phyloP scores from a whole-genome alignment of 1,140 invertebrate genomes.

The Penaeus indicus region DNA sequence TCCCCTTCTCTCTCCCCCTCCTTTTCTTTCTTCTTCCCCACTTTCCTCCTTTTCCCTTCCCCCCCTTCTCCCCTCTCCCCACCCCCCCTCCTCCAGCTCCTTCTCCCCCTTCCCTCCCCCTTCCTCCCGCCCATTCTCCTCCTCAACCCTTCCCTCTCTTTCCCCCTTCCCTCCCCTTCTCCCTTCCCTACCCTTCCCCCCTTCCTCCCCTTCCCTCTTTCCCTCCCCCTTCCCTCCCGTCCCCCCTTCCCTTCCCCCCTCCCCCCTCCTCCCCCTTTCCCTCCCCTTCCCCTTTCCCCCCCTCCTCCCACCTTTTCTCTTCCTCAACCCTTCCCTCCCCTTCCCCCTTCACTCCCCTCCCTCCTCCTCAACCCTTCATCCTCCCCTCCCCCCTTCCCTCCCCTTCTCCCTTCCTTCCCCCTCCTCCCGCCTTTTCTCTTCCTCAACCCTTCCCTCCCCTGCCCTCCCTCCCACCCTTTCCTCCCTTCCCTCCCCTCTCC shows the following conservation, averaged over 20 bases:
- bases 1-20: neutral
- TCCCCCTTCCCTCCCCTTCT: slow-evolving; percentile 19
- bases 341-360: neutral
- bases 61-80: neutral
- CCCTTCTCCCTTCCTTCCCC: neutral
- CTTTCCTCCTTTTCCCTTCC: no score
- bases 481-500: neutral
- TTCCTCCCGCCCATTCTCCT: neutral
- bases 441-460: neutral
- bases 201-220: slow-evolving; percentile 40
- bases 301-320: neutral
- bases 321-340: neutral
- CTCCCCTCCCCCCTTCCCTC: neutral
- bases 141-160: slow-evolving; percentile 26
- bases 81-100: neutral
- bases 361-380: neutral
- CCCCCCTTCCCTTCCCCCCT: neutral
- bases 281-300: slow-evolving; percentile 8
- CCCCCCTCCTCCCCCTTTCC: neutral
- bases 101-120: neutral
- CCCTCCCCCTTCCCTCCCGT: neutral
- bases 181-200: slow-evolving; percentile 25
- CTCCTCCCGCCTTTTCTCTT: no score
- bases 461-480: neutral
- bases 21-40: neutral